These are phyloP conservation scores for Zaprionus lachaisei DNA, from an alignment of 1,140 invertebrate genomes.

Conservation along the genomic window DNA sequence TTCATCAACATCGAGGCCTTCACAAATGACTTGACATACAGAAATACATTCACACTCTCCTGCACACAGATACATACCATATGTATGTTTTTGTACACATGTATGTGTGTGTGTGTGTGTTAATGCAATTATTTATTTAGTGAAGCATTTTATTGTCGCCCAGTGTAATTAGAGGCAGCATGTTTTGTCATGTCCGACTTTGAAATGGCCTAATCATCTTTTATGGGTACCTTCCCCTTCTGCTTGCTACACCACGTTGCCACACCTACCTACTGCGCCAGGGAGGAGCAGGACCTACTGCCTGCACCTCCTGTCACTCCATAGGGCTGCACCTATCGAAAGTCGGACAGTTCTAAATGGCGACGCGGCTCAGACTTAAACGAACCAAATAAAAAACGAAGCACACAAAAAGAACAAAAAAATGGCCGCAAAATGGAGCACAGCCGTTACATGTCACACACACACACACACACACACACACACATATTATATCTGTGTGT, in stretches of 20 bases:
- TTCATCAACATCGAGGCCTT: conserved; percentile 22
- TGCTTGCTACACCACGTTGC: neutral
- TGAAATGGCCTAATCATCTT: conserved; percentile 77
- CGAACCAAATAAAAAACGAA: conserved; percentile 28
- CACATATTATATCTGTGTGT: conserved; percentile 22
- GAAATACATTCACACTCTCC: neutral
- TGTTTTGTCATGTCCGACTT: conserved; percentile 53
- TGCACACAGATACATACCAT: neutral
- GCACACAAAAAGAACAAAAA: conserved; percentile 10
- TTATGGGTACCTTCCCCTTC: conserved; percentile 43
- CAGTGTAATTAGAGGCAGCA: conserved; percentile 65
- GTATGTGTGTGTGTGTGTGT: neutral
- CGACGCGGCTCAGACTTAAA: conserved; percentile 30
- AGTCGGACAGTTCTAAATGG: conserved; percentile 67
- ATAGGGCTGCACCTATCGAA: conserved; percentile 65
- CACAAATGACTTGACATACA: conserved; percentile 12
- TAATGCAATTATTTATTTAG: conserved; percentile 51
- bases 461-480: conserved; percentile 20
- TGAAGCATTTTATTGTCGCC: conserved; percentile 64
- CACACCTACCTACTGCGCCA: neutral
- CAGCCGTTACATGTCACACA: conserved; percentile 66
- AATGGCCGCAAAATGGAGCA: conserved; percentile 31
- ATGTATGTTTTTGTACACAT: neutral
- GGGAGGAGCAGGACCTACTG: neutral
- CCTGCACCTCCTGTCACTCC: conserved; percentile 10